phyloP scores from a whole-genome alignment of 2,113 vertebrate genomes.

The Lonchura striata region DNA sequence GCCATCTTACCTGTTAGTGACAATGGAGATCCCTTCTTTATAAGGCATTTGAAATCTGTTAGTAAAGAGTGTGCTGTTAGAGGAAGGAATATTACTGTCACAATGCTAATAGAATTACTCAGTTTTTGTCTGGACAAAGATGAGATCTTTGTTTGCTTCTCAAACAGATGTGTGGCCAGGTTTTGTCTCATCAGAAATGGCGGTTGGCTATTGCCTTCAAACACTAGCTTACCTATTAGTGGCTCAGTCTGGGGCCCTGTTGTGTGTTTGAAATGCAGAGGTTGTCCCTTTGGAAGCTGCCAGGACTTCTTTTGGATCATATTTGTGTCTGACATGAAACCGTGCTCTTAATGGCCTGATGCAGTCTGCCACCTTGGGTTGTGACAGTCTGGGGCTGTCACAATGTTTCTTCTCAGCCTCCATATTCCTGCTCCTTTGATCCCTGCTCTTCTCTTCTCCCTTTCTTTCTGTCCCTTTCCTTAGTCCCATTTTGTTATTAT shows the following conservation, averaged over 20 bases:
- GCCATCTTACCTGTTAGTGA: not conserved
- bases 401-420: not conserved
- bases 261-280: not conserved
- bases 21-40: not conserved
- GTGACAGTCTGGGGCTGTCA: not conserved
- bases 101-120: not conserved
- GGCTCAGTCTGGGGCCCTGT: not conserved
- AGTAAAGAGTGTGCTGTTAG: not conserved
- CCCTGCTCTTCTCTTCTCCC: not conserved
- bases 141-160: not conserved
- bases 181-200: not conserved
- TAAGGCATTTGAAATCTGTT: not conserved
- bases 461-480: not conserved
- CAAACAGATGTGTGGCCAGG: not conserved
- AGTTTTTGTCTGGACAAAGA: not conserved
- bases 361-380: not conserved
- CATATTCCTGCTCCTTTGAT: not conserved
- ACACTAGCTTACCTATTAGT: not conserved
- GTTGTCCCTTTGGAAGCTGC: not conserved
- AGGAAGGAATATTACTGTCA: not conserved
- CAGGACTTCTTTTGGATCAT: not conserved
- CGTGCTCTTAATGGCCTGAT: not conserved
- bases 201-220: not conserved
- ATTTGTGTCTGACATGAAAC: rapidly evolving
- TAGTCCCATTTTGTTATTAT: not conserved